Evolutionary conservation across 35 echinoderm and acorn worm genomes (phyloP), one percentile per base, ranked within the genome.

Genomic region (Heliocidaris tuberculata): DNA sequence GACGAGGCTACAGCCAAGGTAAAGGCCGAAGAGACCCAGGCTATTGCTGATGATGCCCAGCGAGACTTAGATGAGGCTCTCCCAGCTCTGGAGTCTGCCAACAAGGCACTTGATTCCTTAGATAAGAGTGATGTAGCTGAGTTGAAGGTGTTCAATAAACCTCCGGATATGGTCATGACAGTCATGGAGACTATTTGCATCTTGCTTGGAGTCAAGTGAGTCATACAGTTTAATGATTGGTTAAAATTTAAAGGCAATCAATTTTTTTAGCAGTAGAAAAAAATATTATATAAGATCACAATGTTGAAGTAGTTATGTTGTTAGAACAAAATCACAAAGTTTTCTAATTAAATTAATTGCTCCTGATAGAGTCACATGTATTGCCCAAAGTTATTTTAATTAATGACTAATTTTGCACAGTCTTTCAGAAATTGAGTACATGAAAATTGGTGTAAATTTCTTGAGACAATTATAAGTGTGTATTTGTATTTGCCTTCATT

Each of bases 131-230:
- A 99, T 94, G 96, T 99, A 60, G 95, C 95, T 93, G 98, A 99
- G 94, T 95, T 99, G 47, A 99, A 99, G 85, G 98, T 97, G 86
- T 99, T 99, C 92, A 96, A 95, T 85, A 99, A 97, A 94, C 98
- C 98, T 88, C 98, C 98, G 8, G 98, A 99, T 56, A 97, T 99
- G 96, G 98, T 99, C 60, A 60, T 97, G 92, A 99, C 98, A 32
- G 98, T 99, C 71, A 99, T 99, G 98, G 98, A 99, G 93, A 94
- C 98, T 48, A 97, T 99, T 35, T 99, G 98, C 85, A 99, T 99
- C 90, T 49, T 99, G 7, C 94, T 99, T 3, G 60, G 48, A 32
- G 98, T 96, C 50, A 99, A 99, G 98, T 99, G 61, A 99, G 98
- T 97, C 31, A 78, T 5, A 78, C 15, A 78, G 65, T 15, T 78